These are phyloP conservation scores for Agelastica alni DNA, from an alignment of 2,888 invertebrate species.

Conservation along the genomic window DNA sequence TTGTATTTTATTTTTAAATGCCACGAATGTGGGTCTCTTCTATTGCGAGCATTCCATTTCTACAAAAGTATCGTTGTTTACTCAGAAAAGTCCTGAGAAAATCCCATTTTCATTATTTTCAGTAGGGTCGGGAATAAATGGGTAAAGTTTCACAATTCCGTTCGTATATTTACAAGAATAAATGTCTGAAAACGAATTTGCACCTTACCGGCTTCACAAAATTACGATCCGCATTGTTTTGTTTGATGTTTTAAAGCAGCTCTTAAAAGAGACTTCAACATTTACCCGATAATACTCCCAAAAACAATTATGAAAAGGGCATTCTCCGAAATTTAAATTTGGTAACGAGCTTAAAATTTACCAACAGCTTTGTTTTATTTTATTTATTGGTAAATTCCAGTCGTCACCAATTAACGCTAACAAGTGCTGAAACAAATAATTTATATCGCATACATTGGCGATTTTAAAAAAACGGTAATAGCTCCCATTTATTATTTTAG, in stretches of 20 bases:
- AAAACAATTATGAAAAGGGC: neutral
- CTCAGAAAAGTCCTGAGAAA: slow-evolving; percentile 2
- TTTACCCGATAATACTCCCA: neutral
- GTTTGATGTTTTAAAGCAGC: slow-evolving; percentile 5
- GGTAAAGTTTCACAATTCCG: slow-evolving; percentile 6
- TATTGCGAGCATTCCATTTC: slow-evolving; percentile 4
- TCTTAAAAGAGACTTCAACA: neutral
- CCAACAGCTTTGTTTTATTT: too few species aligned
- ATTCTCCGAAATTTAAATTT: neutral
- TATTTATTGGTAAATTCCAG: too few species aligned
- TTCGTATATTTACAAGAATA: slow-evolving; percentile 12
- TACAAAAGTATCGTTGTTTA: slow-evolving; percentile 9
- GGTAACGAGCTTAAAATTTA: neutral
- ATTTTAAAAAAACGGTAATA: too few species aligned
- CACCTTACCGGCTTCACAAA: slow-evolving; percentile 13
- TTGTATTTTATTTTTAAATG: neutral
- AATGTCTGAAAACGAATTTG: slow-evolving; percentile 13
- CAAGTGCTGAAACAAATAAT: too few species aligned
- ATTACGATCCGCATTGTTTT: slow-evolving; percentile 10
- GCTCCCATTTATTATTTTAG: too few species aligned
- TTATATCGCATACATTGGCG: too few species aligned
- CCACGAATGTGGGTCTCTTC: neutral
- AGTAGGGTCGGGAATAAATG: neutral
- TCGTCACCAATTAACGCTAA: too few species aligned
- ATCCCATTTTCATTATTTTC: slow-evolving; percentile 12